These are phyloP conservation scores for Melikaiella ostensackeni DNA, from an alignment of 2,888 invertebrate genomes.

Conservation along the genomic window DNA sequence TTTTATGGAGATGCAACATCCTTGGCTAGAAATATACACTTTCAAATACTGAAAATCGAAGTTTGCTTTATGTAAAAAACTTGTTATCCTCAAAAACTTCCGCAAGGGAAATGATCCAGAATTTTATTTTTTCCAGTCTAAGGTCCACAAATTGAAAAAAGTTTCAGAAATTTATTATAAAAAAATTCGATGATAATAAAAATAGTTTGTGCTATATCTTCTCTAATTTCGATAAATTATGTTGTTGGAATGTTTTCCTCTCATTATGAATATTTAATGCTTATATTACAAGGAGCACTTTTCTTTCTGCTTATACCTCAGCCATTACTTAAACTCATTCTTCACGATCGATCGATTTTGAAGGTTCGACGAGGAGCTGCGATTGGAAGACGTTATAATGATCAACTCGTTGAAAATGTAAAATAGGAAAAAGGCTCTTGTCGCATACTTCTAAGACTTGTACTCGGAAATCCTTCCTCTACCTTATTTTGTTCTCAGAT, in stretches of 20 bases:
- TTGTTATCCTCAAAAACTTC: too few species aligned
- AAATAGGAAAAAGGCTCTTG: slow-evolving; percentile 62
- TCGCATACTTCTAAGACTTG: slow-evolving; percentile 45
- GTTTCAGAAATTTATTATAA: background rate
- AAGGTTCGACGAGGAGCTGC: slow-evolving; percentile 17
- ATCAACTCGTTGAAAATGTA: slow-evolving; percentile 65
- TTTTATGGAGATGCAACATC: slow-evolving; percentile 9
- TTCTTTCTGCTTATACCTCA: background rate
- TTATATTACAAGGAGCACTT: slow-evolving; percentile 1
- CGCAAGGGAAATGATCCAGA: too few species aligned
- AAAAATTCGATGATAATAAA: background rate
- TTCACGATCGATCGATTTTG: slow-evolving; percentile 17
- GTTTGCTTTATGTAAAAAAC: too few species aligned
- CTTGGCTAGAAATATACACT: background rate
- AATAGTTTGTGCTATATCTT: background rate
- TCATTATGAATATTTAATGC: slow-evolving; percentile 15
- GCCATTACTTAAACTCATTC: slow-evolving; percentile 1
- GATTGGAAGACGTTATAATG: slow-evolving; percentile 56
- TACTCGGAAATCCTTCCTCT: slow-evolving; percentile 56
- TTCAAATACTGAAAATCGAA: background rate
- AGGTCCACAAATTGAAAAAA: too few species aligned
- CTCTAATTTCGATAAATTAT: background rate
- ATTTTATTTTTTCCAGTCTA: too few species aligned
- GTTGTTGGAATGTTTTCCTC: background rate
- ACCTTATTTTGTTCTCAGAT: background rate